These are phyloP conservation scores for Pelecanoides urinatrix DNA, from an alignment of 2,113 vertebrate species.

Conservation along the genomic window DNA sequence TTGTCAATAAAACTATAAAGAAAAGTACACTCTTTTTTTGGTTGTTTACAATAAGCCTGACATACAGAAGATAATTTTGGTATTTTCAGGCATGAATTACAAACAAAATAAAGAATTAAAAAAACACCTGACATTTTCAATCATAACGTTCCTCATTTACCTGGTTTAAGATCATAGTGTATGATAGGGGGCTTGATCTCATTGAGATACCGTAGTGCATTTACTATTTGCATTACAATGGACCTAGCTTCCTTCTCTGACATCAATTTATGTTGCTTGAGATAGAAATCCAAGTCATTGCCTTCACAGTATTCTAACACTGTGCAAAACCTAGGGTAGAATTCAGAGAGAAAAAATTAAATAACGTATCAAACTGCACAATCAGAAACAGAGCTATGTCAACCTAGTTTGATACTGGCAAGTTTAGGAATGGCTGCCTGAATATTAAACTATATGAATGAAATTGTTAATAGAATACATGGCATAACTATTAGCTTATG, in stretches of 20 bases:
- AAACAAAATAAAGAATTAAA: background rate
- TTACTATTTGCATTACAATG: slow-evolving; percentile 99
- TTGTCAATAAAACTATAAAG: background rate
- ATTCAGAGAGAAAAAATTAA: slow-evolving; percentile 33
- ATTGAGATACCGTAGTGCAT: slow-evolving; percentile 98
- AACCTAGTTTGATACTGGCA: background rate
- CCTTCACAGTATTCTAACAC: slow-evolving; percentile 99
- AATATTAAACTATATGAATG: background rate
- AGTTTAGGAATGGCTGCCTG: background rate
- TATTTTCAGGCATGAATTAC: background rate
- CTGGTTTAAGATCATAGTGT: slow-evolving; percentile 99
- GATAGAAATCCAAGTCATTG: slow-evolving; percentile 99
- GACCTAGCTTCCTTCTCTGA: slow-evolving; percentile 98
- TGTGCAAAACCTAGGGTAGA: slow-evolving; percentile 90
- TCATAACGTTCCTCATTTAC: slow-evolving; percentile 66
- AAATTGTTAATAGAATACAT: background rate
- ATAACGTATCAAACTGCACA: background rate
- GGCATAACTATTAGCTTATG: background rate
- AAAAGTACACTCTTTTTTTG: background rate
- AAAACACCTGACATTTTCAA: background rate
- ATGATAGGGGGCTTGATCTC: slow-evolving; percentile 99
- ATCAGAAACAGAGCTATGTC: background rate
- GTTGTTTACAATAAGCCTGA: background rate
- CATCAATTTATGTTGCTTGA: slow-evolving; percentile 99
- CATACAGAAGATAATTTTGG: background rate